These are phyloP conservation scores for Chydorus sphaericus DNA, from an alignment of 2,888 invertebrate genomes.

Conservation along the genomic window DNA sequence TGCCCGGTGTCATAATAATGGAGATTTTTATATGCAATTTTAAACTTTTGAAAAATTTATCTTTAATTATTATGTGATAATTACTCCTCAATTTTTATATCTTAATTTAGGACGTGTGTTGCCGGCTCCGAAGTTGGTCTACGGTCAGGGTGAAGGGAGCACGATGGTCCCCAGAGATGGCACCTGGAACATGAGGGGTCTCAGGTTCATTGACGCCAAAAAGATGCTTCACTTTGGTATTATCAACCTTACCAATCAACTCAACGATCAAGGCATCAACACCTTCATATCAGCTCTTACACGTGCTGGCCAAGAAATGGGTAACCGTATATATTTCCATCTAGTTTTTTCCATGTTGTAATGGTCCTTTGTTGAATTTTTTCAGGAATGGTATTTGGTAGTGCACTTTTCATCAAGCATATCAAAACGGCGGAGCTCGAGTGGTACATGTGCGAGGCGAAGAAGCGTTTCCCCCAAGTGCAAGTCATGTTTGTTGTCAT, in stretches of 20 bases:
- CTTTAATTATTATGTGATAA: too few relatives aligned
- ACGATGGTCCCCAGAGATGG: constrained; percentile 16
- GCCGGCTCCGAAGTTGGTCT: constrained; percentile 54
- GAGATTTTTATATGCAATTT: too few relatives aligned
- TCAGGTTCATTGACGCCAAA: constrained; percentile 23
- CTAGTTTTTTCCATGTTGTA: not conserved
- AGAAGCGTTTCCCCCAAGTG: constrained; percentile 29
- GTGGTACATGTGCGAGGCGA: constrained; percentile 43
- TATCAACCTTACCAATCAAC: constrained; percentile 28
- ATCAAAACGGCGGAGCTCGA: constrained; percentile 57
- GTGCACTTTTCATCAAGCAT: constrained; percentile 21
- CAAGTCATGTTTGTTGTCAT: constrained; percentile 32
- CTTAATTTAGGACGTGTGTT: constrained; percentile 52
- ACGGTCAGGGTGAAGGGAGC: constrained; percentile 31
- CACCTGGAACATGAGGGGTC: constrained; percentile 20
- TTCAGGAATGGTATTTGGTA: constrained; percentile 17
- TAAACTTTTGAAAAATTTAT: too few relatives aligned
- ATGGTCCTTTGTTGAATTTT: too few relatives aligned
- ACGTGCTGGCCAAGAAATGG: constrained; percentile 4
- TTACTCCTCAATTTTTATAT: too few relatives aligned
- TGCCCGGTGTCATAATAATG: too few relatives aligned
- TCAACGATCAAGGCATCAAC: not conserved
- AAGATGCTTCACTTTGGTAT: constrained; percentile 35
- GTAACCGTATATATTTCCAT: not conserved
- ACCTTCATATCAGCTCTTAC: not conserved